These are phyloP conservation scores for Mallotus villosus DNA, from an alignment of 2,797 vertebrate genomes.

Conservation along the genomic window DNA sequence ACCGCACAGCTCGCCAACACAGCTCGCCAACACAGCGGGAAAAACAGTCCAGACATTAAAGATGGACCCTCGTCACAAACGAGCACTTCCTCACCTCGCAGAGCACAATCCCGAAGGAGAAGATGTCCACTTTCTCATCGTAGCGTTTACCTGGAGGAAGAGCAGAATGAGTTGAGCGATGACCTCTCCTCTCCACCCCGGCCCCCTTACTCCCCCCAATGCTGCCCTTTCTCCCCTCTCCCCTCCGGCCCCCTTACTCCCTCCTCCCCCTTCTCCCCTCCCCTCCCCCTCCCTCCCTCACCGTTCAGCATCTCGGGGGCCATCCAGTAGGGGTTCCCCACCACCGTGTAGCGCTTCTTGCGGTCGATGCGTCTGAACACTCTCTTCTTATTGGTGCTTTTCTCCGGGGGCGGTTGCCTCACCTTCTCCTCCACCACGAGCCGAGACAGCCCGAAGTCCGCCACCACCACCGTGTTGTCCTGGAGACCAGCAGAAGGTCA, in stretches of 20 bases:
- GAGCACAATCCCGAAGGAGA: slow-evolving; percentile 93
- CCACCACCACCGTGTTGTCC: slow-evolving; percentile 94
- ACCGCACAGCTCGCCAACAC: background rate
- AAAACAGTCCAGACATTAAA: background rate
- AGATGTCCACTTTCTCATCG: slow-evolving; percentile 93
- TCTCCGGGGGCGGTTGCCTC: slow-evolving; percentile 77
- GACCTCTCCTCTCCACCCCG: too few species aligned
- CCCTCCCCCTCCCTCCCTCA: slow-evolving; percentile 53
- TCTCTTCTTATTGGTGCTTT: slow-evolving; percentile 82
- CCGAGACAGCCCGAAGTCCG: slow-evolving; percentile 90
- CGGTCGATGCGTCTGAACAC: slow-evolving; percentile 83
- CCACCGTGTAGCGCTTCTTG: slow-evolving; percentile 92
- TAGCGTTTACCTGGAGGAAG: slow-evolving; percentile 85
- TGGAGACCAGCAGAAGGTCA: slow-evolving; percentile 22
- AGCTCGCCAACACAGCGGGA: too few species aligned
- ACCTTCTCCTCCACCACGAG: slow-evolving; percentile 89
- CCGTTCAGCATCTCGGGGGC: slow-evolving; percentile 95
- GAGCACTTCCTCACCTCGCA: slow-evolving; percentile 83
- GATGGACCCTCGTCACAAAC: background rate
- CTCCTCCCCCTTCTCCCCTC: too few species aligned
- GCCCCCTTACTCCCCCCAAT: too few species aligned
- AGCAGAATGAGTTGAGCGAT: slow-evolving; percentile 5
- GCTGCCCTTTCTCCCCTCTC: too few species aligned
- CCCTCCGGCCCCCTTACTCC: too few species aligned
- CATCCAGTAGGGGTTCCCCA: slow-evolving; percentile 97